Evolutionary conservation across 2,113 vertebrate genomes (phyloP).

Genomic region (Tricholaema leucomelas): DNA sequence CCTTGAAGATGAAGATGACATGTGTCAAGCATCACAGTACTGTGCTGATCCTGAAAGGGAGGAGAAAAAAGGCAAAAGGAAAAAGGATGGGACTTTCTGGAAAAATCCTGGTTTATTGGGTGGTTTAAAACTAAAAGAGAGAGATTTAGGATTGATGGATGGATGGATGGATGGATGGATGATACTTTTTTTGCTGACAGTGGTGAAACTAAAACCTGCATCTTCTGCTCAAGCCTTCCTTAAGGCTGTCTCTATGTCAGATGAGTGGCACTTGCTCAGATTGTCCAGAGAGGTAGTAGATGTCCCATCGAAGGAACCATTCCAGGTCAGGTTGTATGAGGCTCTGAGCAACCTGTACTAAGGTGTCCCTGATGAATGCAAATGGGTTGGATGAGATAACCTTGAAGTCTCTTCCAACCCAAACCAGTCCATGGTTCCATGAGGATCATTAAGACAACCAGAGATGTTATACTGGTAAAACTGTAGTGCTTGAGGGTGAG

Average conservation of each 20-base stretch:
- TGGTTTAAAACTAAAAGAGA: too few species aligned
- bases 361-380: neutral
- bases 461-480: neutral
- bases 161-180: too few species aligned
- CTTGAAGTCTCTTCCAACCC: neutral
- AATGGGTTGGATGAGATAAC: too few species aligned
- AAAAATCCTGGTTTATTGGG: neutral
- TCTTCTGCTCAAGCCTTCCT: too few species aligned
- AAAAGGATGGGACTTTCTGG: neutral
- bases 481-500: neutral
- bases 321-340: neutral
- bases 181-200: too few species aligned
- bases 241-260: too few species aligned
- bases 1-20: neutral
- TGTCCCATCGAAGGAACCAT: neutral
- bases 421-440: neutral
- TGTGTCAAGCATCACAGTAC: rapidly evolving
- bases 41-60: neutral
- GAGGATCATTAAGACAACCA: neutral
- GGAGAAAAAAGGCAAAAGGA: neutral
- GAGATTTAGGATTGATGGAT: too few species aligned
- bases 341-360: neutral
- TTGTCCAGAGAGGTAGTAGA: neutral
- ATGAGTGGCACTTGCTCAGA: neutral
- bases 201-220: too few species aligned